Conservation (phyloP, 2,888 invertebrate species). For the Rhagonycha lutea region DNA sequence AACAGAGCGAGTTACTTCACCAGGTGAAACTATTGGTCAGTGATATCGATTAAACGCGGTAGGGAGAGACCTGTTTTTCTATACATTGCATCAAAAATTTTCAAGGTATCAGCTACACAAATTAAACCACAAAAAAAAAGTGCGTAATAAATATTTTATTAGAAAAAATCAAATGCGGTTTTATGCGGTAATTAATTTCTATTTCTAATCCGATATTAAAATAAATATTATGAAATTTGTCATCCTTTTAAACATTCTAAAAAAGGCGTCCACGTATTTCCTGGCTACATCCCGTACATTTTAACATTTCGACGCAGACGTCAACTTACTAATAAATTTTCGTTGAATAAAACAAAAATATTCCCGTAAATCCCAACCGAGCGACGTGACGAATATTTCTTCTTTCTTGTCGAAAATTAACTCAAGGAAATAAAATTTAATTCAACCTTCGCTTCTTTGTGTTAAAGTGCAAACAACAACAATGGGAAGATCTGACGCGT, state of each 20-base stretch:
- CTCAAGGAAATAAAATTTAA: background rate
- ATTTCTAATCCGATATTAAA: too few relatives aligned
- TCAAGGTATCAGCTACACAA: too few relatives aligned
- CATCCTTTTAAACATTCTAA: too few relatives aligned
- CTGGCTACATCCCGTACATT: background rate
- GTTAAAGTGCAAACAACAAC: background rate
- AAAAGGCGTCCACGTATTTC: background rate
- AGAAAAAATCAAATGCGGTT: too few relatives aligned
- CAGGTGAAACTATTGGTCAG: too few relatives aligned
- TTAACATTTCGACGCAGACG: background rate
- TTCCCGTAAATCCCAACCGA: background rate
- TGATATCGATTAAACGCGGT: too few relatives aligned
- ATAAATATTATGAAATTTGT: too few relatives aligned
- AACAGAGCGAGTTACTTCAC: background rate
- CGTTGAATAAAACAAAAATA: background rate
- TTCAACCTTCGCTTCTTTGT: background rate
- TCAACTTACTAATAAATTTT: background rate
- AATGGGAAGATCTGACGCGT: background rate
- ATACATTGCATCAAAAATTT: too few relatives aligned
- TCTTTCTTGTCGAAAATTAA: background rate
- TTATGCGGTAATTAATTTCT: too few relatives aligned
- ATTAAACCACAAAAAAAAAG: too few relatives aligned
- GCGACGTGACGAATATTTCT: background rate
- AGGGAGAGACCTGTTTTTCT: too few relatives aligned
- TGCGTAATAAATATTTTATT: too few relatives aligned